Percentiles rank a stretch among this genome's conserved stretches.
Conservation (phyloP, 1,140 invertebrate genomes). For the Heliothis virescens region DNA sequence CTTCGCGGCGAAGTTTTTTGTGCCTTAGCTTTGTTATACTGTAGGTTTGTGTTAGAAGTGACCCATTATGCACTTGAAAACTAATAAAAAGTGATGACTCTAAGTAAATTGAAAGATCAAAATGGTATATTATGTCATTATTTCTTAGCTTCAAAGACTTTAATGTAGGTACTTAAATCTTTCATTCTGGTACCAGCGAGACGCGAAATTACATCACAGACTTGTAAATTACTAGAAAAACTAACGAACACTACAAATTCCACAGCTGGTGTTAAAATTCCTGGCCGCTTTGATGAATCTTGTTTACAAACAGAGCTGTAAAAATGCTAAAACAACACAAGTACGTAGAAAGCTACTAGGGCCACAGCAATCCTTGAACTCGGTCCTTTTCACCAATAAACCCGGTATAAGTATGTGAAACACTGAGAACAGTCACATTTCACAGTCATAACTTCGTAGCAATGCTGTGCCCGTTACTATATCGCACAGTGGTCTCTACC, state of each 20-base stretch:
- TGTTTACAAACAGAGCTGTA: background rate
- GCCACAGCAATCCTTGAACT: slow-evolving; percentile 10
- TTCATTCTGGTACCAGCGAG: background rate
- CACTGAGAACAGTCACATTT: slow-evolving; percentile 41
- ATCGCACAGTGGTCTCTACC: slow-evolving; percentile 71
- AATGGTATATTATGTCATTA: background rate
- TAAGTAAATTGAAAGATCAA: background rate
- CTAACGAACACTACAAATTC: background rate
- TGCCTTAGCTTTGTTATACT: slow-evolving; percentile 2
- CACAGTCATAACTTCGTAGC: slow-evolving; percentile 45
- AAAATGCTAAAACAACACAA: background rate
- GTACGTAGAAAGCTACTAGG: background rate
- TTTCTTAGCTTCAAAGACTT: background rate
- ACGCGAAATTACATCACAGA: background rate
- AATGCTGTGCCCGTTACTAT: slow-evolving; percentile 68
- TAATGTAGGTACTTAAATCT: background rate
- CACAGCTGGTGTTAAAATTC: background rate
- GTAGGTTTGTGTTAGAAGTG: background rate
- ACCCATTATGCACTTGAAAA: background rate
- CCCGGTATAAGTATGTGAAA: slow-evolving; percentile 39
- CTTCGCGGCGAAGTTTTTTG: slow-evolving; percentile 2
- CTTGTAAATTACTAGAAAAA: background rate
- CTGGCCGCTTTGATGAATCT: background rate
- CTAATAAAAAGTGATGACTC: slow-evolving; percentile 6
- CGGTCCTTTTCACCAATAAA: slow-evolving; percentile 26